Conservation (phyloP, 2,888 invertebrate species). For the Netelia melanura region DNA sequence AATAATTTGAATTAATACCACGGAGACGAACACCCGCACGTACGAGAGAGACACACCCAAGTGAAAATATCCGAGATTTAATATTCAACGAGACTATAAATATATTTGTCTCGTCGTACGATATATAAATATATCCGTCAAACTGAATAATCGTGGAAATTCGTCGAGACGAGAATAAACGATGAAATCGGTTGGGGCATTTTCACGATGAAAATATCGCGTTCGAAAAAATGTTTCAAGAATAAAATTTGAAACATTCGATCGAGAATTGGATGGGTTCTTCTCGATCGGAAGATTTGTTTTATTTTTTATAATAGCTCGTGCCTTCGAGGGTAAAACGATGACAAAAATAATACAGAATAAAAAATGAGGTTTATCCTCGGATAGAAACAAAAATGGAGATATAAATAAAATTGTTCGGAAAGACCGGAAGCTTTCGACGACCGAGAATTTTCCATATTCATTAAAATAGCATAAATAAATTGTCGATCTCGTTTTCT, state of each 20-base stretch:
- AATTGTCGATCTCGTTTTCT: not conserved
- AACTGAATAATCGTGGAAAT: not conserved
- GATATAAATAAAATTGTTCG: slow-evolving; percentile 7
- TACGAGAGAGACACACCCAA: not conserved
- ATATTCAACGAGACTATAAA: not conserved
- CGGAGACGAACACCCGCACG: not conserved
- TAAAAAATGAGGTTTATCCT: not conserved
- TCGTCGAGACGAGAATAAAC: not conserved
- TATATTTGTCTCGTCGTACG: not conserved
- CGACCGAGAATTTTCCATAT: slow-evolving; percentile 51
- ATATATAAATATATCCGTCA: not conserved
- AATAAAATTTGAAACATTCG: not conserved
- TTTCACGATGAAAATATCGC: not conserved
- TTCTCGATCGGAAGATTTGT: slow-evolving; percentile 7
- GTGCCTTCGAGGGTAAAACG: no score
- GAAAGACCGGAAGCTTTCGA: slow-evolving; percentile 1
- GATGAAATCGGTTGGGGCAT: not conserved
- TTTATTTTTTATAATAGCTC: no score
- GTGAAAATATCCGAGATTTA: no score
- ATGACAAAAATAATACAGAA: not conserved
- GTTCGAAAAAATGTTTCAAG: not conserved
- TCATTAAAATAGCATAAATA: slow-evolving; percentile 62
- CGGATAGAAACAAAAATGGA: not conserved
- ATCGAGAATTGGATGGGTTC: not conserved
- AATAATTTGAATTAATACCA: not conserved